phyloP scores from a whole-genome alignment of 2,113 vertebrate species.

The Talpa occidentalis region DNA sequence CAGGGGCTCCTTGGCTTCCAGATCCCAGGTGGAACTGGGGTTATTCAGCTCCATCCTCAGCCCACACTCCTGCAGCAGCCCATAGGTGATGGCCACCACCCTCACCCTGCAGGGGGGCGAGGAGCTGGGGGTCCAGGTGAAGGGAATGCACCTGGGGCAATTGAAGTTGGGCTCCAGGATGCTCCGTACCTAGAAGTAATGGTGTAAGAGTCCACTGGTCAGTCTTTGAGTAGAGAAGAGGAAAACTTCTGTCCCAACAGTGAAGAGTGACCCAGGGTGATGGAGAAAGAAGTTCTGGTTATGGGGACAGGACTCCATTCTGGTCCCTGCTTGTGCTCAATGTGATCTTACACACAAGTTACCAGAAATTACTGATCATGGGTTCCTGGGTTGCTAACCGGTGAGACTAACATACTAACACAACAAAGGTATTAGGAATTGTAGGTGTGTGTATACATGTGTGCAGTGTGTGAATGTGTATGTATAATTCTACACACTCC shows the following conservation, averaged over 20 bases:
- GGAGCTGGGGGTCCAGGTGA: slow-evolving; percentile 20
- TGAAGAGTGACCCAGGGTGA: too few relatives aligned
- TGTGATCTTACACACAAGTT: neutral
- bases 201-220: neutral
- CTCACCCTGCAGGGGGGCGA: neutral
- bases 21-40: neutral
- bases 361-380: neutral
- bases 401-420: neutral
- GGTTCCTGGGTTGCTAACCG: neutral
- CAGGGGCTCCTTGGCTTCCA: slow-evolving; percentile 26
- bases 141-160: neutral
- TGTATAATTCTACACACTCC: neutral
- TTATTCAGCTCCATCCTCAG: neutral
- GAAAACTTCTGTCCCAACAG: neutral
- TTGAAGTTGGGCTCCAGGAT: slow-evolving; percentile 54
- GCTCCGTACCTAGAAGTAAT: slow-evolving; percentile 47
- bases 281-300: neutral
- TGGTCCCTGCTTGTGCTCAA: neutral
- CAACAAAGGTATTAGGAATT: neutral
- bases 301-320: neutral
- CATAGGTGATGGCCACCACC: slow-evolving; percentile 6
- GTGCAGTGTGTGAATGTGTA: rapidly evolving
- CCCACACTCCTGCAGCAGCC: slow-evolving; percentile 47
- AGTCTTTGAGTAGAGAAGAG: neutral
- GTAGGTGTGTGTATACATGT: rapidly evolving